Conservation (phyloP, 2,797 vertebrate species). For the Pitangus sulphuratus region DNA sequence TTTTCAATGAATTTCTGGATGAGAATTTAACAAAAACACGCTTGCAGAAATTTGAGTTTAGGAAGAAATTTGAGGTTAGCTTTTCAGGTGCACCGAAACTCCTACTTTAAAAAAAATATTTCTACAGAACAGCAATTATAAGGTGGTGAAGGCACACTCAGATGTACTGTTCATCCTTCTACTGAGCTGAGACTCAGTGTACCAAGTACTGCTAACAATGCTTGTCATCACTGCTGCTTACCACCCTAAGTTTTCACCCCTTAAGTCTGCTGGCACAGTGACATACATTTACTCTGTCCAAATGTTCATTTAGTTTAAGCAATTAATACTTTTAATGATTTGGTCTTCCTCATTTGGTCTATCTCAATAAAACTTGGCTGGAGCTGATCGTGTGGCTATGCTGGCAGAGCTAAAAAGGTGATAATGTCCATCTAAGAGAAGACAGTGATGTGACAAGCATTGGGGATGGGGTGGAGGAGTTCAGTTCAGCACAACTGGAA, state of each 20-base stretch:
- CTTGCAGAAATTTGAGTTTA: not conserved
- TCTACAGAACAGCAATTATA: not conserved
- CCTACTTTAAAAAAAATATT: not conserved
- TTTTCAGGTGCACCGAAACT: not conserved
- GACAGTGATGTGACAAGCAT: not conserved
- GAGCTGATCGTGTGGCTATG: not conserved
- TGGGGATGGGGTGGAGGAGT: not conserved
- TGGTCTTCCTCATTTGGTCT: not conserved
- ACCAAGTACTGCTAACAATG: not conserved
- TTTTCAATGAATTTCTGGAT: not conserved
- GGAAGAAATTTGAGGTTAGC: fast-evolving
- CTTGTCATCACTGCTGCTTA: not conserved
- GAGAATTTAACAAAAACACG: not conserved
- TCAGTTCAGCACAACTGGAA: not conserved
- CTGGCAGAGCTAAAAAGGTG: not conserved
- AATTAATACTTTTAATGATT: not conserved
- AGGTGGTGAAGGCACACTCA: not conserved
- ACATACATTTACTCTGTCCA: not conserved
- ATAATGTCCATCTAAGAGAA: not conserved
- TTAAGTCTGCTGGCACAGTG: not conserved
- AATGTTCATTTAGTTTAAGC: not conserved
- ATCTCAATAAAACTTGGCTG: not conserved
- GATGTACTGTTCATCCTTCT: not conserved
- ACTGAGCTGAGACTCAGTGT: not conserved
- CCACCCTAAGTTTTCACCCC: not conserved